Evolutionary conservation across 1,140 invertebrate genomes (phyloP), one percentile per base, ranked within the genome.

Genomic region (Aphis craccivora): DNA sequence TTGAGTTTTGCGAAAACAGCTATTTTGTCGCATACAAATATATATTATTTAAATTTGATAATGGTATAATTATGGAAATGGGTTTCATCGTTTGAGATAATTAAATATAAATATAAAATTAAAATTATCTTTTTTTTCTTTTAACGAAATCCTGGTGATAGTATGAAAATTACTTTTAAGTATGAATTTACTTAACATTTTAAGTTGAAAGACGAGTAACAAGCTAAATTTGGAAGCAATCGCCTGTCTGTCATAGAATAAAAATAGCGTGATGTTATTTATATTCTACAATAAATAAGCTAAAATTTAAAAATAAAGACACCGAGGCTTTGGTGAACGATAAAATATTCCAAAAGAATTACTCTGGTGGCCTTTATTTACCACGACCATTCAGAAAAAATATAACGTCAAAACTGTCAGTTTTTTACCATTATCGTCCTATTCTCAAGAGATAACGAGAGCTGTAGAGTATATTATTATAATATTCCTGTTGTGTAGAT

Each of bases 361-460:
- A 48, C 22, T 76, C 60, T 14, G 60, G 60, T 9, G 18, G 67
- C 48, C 45, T 18, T 92, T 53, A 83, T 92, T 81, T 30, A 48
- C 30, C 14, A 1, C 30, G 45, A 84, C 40, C 9, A 35, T 91
- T 67, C 37, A 25, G 23, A 81, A 92, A 76, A 91, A 53, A 92
- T 83, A 84, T 4, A 60, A 92, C 25, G 91, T 92, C 91, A 83
- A 51, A 92, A 83, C 67, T 83, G 91, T 83, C 76, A 83, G 67
- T 83, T 92, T 67, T 90, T 92, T 55, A 23, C 37, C 55, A n/a
- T 92, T 92, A 83, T 53, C 83, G 22, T 45, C 35, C 23, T 30
- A 91, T 91, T 91, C 18, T 40, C n/a, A n/a, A 8, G 76, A 84
- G 48, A 84, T 11, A 67, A 60, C 18, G 67, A 91, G 60, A n/a